These are phyloP conservation scores for Hiodon alosoides DNA, from an alignment of 2,113 vertebrate species.

Conservation along the genomic window DNA sequence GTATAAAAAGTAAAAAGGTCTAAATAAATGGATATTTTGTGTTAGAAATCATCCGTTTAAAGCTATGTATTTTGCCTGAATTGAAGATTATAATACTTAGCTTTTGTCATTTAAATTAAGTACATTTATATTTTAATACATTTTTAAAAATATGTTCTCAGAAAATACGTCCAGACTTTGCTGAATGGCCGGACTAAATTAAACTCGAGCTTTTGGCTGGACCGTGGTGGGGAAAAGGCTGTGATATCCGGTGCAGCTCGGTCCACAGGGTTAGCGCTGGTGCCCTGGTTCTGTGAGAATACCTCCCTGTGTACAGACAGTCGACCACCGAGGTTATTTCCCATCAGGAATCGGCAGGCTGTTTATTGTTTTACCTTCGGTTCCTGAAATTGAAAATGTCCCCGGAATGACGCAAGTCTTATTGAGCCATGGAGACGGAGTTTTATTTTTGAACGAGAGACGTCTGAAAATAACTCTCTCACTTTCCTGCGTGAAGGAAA, in stretches of 20 bases:
- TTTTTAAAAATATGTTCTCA: too few relatives aligned
- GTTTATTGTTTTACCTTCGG: conserved; percentile 57
- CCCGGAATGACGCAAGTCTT: conserved; percentile 23
- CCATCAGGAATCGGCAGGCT: conserved; percentile 43
- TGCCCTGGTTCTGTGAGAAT: conserved; percentile 7
- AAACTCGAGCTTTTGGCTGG: too few relatives aligned
- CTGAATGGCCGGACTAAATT: too few relatives aligned
- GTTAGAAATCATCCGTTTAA: too few relatives aligned
- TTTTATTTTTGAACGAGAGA: conserved; percentile 26
- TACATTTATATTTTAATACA: too few relatives aligned
- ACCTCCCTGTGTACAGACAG: conserved; percentile 28
- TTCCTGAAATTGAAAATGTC: conserved; percentile 54
- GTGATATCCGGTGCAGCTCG: background rate
- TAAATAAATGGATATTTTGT: too few relatives aligned
- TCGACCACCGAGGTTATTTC: conserved; percentile 43
- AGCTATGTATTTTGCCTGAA: too few relatives aligned
- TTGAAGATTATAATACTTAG: too few relatives aligned
- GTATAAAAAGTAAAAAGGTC: too few relatives aligned
- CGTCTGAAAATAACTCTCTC: conserved; percentile 25
- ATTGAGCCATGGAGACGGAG: conserved; percentile 22
- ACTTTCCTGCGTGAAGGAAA: background rate
- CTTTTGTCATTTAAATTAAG: too few relatives aligned
- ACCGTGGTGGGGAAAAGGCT: too few relatives aligned
- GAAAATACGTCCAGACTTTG: too few relatives aligned
- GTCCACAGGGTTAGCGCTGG: conserved; percentile 32